Conservation (phyloP, 2,797 vertebrate species). For the Malurus leucopterus region DNA sequence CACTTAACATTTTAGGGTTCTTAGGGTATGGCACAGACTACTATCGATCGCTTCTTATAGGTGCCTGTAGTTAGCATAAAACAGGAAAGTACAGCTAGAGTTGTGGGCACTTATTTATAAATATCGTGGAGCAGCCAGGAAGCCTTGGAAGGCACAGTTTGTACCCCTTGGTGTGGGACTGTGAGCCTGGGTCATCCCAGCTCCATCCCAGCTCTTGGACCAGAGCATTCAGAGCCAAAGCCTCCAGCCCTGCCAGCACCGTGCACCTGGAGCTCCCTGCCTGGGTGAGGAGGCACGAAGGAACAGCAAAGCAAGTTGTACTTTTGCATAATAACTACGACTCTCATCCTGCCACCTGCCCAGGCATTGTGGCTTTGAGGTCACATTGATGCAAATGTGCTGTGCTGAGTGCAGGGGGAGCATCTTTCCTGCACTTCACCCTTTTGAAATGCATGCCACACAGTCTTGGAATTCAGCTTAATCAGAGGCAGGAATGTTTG, state of each 20-base stretch:
- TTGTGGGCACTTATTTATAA: not conserved
- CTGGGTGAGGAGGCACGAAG: not conserved
- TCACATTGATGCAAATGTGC: not conserved
- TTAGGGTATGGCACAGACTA: conserved; percentile 29
- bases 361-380: not conserved
- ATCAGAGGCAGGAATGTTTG: conserved; percentile 34
- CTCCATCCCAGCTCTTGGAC: not conserved
- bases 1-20: conserved; percentile 51
- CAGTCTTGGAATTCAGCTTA: not conserved
- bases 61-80: conserved; percentile 38
- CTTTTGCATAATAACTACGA: not conserved
- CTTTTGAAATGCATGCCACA: not conserved
- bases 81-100: not conserved
- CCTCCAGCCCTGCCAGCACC: accelerated
- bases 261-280: not conserved
- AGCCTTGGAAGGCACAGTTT: not conserved
- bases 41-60: conserved; percentile 18
- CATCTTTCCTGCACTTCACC: not conserved
- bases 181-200: not conserved
- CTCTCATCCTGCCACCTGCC: not conserved
- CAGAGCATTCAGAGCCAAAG: not conserved
- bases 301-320: not conserved
- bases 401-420: not conserved
- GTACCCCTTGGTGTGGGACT: not conserved
- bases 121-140: not conserved